Percentiles rank a stretch among this genome's conserved stretches.
These are phyloP conservation scores for Cromileptes altivelis DNA, from an alignment of 2,113 vertebrate species.

Conservation along the genomic window DNA sequence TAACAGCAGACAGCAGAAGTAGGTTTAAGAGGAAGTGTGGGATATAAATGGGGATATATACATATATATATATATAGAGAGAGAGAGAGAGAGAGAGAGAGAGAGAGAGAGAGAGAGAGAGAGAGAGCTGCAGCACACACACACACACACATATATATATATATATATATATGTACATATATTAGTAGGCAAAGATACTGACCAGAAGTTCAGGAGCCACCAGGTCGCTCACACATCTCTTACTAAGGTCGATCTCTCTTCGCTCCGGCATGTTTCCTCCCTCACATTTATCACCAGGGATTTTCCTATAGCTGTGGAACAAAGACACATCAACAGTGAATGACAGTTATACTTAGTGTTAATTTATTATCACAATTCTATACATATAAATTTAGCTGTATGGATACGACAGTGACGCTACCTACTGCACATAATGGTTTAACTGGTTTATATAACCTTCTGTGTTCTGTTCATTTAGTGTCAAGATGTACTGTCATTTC, in stretches of 20 bases:
- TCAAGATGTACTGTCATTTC: not conserved
- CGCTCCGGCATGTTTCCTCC: conserved; percentile 87
- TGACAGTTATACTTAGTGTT: not conserved
- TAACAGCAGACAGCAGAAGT: not conserved
- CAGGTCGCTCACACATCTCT: conserved; percentile 87
- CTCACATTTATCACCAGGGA: conserved; percentile 93
- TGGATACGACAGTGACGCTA: not conserved
- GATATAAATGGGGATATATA: no score
- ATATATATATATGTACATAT: no score
- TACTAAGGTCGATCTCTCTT: conserved; percentile 89
- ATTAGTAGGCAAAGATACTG: conserved; percentile 20
- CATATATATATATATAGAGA: no score
- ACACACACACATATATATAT: no score
- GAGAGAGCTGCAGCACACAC: no score
- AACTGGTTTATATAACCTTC: not conserved
- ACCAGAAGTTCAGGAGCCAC: conserved; percentile 75
- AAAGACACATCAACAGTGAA: conserved; percentile 25
- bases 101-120: no score
- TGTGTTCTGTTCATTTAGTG: no score
- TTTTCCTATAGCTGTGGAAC: conserved; percentile 91
- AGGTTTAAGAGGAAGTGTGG: not conserved
- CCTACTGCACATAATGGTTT: not conserved
- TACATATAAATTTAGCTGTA: not conserved
- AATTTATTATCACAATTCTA: not conserved
- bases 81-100: no score